phyloP scores from a whole-genome alignment of 1,140 invertebrate species.

The Agrilus planipennis region DNA sequence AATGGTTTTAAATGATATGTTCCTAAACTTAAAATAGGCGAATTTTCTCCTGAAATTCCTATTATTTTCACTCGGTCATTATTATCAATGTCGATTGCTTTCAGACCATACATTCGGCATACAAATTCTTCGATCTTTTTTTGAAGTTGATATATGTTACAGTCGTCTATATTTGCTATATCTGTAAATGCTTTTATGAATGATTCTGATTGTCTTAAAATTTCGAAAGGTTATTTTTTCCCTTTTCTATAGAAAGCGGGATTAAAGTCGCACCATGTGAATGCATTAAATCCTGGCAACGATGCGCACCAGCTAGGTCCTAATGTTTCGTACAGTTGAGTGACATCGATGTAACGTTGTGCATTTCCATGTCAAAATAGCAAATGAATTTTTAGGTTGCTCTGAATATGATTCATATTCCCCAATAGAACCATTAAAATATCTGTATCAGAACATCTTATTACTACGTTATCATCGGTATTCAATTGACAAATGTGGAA shows the following conservation, averaged over 20 bases:
- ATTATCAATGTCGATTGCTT: no score
- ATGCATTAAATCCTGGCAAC: slow-evolving; percentile 30
- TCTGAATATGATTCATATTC: slow-evolving; percentile 24
- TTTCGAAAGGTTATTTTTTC: slow-evolving; percentile 11
- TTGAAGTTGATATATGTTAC: no score
- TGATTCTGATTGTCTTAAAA: slow-evolving; percentile 3
- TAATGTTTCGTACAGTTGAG: slow-evolving; percentile 21
- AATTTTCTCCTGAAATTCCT: no score
- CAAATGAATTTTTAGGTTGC: slow-evolving; percentile 17
- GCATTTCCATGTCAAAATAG: slow-evolving; percentile 19
- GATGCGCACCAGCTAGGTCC: slow-evolving; percentile 17
- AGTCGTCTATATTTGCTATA: neutral
- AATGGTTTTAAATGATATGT: no score
- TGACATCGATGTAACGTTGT: slow-evolving; percentile 19
- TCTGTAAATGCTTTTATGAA: slow-evolving; percentile 14
- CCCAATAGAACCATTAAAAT: slow-evolving; percentile 26
- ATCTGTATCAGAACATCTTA: slow-evolving; percentile 26
- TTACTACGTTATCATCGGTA: slow-evolving; percentile 15
- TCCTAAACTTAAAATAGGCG: no score
- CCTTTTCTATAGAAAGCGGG: slow-evolving; percentile 27
- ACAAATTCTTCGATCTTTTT: no score
- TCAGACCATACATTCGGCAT: no score
- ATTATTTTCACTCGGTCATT: no score
- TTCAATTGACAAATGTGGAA: slow-evolving; percentile 19
- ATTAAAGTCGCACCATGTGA: slow-evolving; percentile 34